A percentile compares a stretch with the other conserved stretches of the same genome.
phyloP scores from a whole-genome alignment of 2,113 vertebrate genomes.

The Lathamus discolor region DNA sequence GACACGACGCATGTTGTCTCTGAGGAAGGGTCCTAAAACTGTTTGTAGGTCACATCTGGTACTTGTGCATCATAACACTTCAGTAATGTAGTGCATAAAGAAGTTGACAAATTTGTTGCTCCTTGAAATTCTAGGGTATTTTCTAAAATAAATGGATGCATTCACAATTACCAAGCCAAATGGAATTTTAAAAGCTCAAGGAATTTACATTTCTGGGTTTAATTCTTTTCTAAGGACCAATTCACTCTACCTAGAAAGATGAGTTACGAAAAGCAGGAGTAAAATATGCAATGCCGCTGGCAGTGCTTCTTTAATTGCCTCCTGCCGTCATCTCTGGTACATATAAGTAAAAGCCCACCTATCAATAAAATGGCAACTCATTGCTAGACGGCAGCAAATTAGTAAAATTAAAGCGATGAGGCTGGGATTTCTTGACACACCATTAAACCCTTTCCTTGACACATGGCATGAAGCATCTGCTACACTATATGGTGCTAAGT shows the following conservation, averaged over 20 bases:
- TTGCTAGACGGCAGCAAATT: neutral
- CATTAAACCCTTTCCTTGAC: conserved; percentile 16
- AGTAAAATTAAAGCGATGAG: neutral
- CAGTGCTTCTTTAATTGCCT: neutral
- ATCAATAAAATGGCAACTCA: neutral
- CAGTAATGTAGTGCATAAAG: neutral
- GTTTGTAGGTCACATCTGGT: neutral
- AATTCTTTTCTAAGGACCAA: neutral
- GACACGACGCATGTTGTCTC: neutral
- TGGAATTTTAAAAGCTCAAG: neutral
- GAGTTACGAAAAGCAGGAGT: neutral
- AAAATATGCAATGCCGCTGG: rapidly evolving
- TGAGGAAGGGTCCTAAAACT: neutral
- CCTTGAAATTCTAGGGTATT: neutral
- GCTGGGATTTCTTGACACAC: neutral
- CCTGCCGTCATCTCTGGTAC: neutral
- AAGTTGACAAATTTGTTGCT: neutral
- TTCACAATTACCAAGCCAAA: neutral
- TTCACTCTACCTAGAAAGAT: neutral
- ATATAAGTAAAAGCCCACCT: neutral
- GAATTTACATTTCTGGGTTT: conserved; percentile 1
- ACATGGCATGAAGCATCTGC: conserved; percentile 47
- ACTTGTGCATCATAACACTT: neutral
- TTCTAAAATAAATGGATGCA: neutral
- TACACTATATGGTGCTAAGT: conserved; percentile 5